These are phyloP conservation scores for Vanessa tameamea DNA, from an alignment of 1,140 invertebrate genomes.

Conservation along the genomic window DNA sequence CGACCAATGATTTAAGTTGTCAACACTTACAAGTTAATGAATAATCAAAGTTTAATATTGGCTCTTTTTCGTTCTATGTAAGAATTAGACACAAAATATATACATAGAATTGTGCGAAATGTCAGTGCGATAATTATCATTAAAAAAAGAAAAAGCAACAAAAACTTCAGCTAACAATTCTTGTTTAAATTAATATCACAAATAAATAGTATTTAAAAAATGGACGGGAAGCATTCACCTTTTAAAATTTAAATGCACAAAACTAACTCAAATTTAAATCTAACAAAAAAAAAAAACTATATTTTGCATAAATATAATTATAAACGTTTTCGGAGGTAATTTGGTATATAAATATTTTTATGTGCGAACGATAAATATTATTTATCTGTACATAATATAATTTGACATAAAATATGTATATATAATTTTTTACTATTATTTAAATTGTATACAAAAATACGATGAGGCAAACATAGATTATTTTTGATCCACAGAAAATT, in stretches of 20 bases:
- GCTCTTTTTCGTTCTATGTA: too few species aligned
- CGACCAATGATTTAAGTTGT: too few species aligned
- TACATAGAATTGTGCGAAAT: too few species aligned
- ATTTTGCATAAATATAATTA: not conserved
- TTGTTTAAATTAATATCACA: too few species aligned
- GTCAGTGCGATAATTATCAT: too few species aligned
- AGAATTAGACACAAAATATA: too few species aligned
- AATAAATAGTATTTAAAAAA: not conserved
- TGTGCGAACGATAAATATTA: slow-evolving; percentile 8
- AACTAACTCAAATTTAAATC: not conserved
- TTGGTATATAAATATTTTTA: not conserved
- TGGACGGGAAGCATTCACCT: slow-evolving; percentile 3
- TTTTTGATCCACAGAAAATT: not conserved
- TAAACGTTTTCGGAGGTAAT: slow-evolving; percentile 3
- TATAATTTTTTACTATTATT: not conserved
- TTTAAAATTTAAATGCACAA: not conserved
- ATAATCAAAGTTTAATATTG: too few species aligned
- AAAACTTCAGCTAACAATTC: too few species aligned
- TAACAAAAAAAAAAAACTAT: not conserved
- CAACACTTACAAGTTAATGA: too few species aligned
- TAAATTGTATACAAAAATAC: slow-evolving; percentile 12
- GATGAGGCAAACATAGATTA: not conserved
- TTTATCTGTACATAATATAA: slow-evolving; percentile 1
- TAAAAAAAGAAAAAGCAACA: too few species aligned
- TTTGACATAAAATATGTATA: not conserved